Evolutionary conservation across 2,113 vertebrate species (phyloP).

Genomic region (Hemiprocne comata): DNA sequence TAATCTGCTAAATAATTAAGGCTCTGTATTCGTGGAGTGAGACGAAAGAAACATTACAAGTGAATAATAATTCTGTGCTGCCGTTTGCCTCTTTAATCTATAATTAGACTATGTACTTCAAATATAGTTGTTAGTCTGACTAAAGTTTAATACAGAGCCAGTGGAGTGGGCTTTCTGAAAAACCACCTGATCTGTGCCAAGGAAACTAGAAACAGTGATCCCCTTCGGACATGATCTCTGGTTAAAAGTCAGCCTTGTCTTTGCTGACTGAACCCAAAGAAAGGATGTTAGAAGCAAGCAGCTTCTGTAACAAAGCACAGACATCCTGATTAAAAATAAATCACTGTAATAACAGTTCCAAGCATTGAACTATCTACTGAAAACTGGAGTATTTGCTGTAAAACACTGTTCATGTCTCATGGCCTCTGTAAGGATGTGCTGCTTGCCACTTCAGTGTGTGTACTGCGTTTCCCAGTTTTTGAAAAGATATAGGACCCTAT

Average conservation of each 20-base stretch:
- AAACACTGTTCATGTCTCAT: background rate
- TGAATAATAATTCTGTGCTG: conserved; percentile 21
- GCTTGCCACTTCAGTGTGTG: background rate
- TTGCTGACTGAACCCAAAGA: conserved; percentile 8
- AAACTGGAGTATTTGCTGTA: background rate
- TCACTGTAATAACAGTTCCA: background rate
- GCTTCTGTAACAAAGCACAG: background rate
- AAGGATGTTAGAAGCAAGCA: background rate
- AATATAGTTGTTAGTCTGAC: conserved; percentile 50
- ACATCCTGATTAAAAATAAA: conserved; percentile 19
- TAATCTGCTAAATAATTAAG: conserved; percentile 43
- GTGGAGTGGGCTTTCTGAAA: background rate
- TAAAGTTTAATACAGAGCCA: conserved; percentile 8
- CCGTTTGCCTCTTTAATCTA: conserved; percentile 23
- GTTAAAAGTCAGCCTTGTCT: conserved; percentile 7
- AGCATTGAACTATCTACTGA: background rate
- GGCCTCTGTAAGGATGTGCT: background rate
- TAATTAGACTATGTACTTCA: conserved; percentile 44
- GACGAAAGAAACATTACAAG: conserved; percentile 41
- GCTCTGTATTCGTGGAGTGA: conserved; percentile 35
- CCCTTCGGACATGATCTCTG: background rate
- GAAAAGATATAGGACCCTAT: background rate
- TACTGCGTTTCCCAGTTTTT: background rate
- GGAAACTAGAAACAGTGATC: background rate
- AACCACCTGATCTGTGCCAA: background rate